These are phyloP conservation scores for Camponotus fellah DNA, from an alignment of 2,888 invertebrate species.

Conservation along the genomic window DNA sequence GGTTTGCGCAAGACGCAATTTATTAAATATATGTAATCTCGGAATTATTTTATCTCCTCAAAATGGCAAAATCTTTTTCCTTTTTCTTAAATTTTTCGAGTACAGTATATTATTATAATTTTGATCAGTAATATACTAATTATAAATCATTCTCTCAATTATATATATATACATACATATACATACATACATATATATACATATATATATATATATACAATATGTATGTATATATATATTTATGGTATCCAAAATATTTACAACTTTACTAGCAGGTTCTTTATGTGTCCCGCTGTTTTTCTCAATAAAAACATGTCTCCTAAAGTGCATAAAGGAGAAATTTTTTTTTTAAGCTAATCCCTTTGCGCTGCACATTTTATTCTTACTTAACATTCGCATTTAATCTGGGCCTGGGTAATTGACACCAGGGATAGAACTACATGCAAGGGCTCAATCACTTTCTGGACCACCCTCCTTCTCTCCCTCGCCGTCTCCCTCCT, in stretches of 20 bases:
- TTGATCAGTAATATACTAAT: constrained; percentile 75
- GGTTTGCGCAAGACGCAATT: constrained; percentile 41
- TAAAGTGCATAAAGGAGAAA: constrained; percentile 56
- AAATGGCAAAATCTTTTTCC: constrained; percentile 44
- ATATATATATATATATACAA: constrained; percentile 1
- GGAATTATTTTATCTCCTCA: constrained; percentile 39
- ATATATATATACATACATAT: constrained; percentile 52
- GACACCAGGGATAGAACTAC: constrained; percentile 47
- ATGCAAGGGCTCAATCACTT: constrained; percentile 78
- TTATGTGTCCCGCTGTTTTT: constrained; percentile 55
- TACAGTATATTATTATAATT: constrained; percentile 68
- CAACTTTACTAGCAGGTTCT: constrained; percentile 72
- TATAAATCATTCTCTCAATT: constrained; percentile 71
- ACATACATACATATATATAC: not conserved
- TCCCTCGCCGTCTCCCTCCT: constrained; percentile 87
- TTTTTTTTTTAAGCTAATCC: constrained; percentile 58
- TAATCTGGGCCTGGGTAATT: constrained; percentile 57
- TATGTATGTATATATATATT: constrained; percentile 59
- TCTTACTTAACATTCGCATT: constrained; percentile 55
- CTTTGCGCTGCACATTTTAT: constrained; percentile 47
- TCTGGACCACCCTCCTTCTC: constrained; percentile 83
- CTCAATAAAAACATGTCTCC: constrained; percentile 65
- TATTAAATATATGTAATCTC: constrained; percentile 27
- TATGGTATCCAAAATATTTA: constrained; percentile 80
- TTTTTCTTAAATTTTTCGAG: constrained; percentile 55